Percentiles rank a stretch among this genome's conserved stretches.
These are phyloP conservation scores for Sinocyclocheilus grahami DNA, from an alignment of 2,113 vertebrate species.

Conservation along the genomic window DNA sequence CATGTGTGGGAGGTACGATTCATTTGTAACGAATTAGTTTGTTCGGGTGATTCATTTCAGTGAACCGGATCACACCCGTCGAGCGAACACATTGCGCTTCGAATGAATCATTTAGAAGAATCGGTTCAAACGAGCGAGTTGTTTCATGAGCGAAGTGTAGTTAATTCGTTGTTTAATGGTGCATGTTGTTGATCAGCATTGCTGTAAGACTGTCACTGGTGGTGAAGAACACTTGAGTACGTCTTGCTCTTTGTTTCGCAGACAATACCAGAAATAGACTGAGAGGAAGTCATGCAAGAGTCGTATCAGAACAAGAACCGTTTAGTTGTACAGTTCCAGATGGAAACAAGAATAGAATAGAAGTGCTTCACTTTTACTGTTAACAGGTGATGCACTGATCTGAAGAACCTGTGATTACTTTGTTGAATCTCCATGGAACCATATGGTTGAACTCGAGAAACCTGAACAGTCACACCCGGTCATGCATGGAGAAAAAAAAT, in stretches of 20 bases:
- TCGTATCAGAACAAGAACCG: background rate
- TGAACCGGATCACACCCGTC: background rate
- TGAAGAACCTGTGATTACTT: background rate
- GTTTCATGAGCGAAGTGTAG: background rate
- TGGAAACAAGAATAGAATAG: conserved; percentile 1
- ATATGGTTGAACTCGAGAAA: too few relatives aligned
- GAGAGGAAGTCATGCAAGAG: conserved; percentile 4
- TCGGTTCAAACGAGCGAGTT: background rate
- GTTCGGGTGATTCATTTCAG: background rate
- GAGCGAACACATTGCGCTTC: background rate
- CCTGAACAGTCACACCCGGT: too few relatives aligned
- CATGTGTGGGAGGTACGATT: background rate
- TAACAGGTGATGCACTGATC: background rate
- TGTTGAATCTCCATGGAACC: background rate
- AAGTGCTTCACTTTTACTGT: background rate
- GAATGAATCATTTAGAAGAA: background rate
- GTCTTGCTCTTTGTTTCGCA: background rate
- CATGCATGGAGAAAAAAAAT: too few relatives aligned
- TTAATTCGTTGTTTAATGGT: background rate
- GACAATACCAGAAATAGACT: background rate
- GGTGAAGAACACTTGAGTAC: background rate
- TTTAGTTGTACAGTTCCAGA: background rate
- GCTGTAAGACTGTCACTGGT: background rate
- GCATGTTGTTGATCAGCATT: background rate
- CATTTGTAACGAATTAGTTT: background rate